Conservation (phyloP, 53 echinoderm and acorn worm genomes). For the Apostichopus leukothele region DNA sequence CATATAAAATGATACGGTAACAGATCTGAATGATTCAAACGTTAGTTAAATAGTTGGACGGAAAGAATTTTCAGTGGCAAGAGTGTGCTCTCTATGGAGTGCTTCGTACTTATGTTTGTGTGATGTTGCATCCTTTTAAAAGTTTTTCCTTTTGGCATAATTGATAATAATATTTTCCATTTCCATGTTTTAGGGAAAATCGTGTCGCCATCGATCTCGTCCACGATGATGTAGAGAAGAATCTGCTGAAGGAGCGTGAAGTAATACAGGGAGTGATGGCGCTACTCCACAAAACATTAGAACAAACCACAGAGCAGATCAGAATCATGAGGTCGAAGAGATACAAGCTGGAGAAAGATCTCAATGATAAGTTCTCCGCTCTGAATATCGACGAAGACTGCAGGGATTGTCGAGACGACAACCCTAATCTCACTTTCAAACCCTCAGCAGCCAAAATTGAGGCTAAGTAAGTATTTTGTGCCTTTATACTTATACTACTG, state of each 20-base stretch:
- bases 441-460: slow-evolving; percentile 86
- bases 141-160: too few relatives aligned
- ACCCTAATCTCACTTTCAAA: slow-evolving; percentile 67
- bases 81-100: too few relatives aligned
- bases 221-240: slow-evolving; percentile 94
- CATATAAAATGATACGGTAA: too few relatives aligned
- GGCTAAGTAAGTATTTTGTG: slow-evolving; percentile 74
- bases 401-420: slow-evolving; percentile 80
- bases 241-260: slow-evolving; percentile 86
- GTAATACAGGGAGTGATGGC: slow-evolving; percentile 88
- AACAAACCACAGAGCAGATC: slow-evolving; percentile 93
- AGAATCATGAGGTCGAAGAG: slow-evolving; percentile 86
- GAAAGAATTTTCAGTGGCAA: too few relatives aligned
- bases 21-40: too few relatives aligned
- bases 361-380: slow-evolving; percentile 88
- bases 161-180: background rate
- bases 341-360: slow-evolving; percentile 89
- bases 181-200: slow-evolving; percentile 56
- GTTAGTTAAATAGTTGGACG: too few relatives aligned
- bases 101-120: too few relatives aligned
- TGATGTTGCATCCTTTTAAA: too few relatives aligned
- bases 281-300: slow-evolving; percentile 87
- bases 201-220: slow-evolving; percentile 92
- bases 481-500: too few relatives aligned
- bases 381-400: slow-evolving; percentile 89